Base-by-base conservation (phyloP, 2,797 vertebrate species). In the Aeoliscus strigatus region DNA sequence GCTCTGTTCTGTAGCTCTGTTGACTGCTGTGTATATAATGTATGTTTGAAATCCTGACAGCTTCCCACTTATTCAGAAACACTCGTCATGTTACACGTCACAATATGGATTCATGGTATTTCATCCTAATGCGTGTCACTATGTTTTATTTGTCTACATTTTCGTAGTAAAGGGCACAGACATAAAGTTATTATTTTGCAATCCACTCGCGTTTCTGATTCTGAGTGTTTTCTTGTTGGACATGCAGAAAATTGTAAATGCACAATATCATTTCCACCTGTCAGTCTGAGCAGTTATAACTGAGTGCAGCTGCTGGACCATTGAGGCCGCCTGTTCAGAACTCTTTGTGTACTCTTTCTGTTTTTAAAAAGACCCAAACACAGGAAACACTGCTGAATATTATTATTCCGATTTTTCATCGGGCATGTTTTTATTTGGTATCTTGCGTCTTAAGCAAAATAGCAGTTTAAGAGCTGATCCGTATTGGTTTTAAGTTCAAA, bases 211-310 rank as follows among this genome's bases (percentile, higher is more conserved):
- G 51, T 49, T 41, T 54, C n/a, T n/a, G n/a, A 46, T 40, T 11
- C 36, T 46, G 6, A 38, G 29, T 53, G 38, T 59, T 68, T 73
- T 63, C 56, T 35, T 33, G 17, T 54, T 30, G 26, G 40, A 27
- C 36, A 37, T 53, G 57, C 39, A 73, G 68, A 30, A 46, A 72
- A 72, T 37, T 67, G 58, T 76, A 63, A 70, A 72, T 68, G 67
- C 56, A 58, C 30, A 65, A 49, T 60, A 40, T 68, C 36, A 45
- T 59, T 68, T 73, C 63, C 60, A 73, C 47, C 62, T 66, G 74
- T 64, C 65, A 67, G 51, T 60, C 28, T 56, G 30, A 58, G 54
- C 31, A 58, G 59, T 75, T 61, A 63, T 77, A 63, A 79, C 69
- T 73, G 70, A 54, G 57, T 44, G 27, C 66, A 68, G 70, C 55